Conservation (phyloP, 2,113 vertebrate species). For the Anolis carolinensis region DNA sequence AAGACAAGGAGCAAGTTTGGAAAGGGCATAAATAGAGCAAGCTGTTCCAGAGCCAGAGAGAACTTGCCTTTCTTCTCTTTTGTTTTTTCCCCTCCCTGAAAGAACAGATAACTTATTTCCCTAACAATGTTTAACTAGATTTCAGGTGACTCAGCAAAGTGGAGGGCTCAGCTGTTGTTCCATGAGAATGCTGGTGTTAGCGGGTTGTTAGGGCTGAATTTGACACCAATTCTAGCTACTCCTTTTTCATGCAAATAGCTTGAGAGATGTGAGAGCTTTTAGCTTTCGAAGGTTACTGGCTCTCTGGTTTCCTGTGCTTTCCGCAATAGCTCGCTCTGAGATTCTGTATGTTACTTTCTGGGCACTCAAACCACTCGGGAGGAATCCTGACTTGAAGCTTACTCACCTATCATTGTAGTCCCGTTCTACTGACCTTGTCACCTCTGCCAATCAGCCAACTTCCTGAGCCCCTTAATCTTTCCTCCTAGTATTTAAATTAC, state of each 20-base stretch:
- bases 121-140: not conserved
- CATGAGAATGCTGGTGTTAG: not conserved
- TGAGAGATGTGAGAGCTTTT: not conserved
- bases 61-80: too few species aligned
- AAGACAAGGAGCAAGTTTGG: too few species aligned
- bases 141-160: not conserved
- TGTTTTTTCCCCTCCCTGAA: too few species aligned
- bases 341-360: not conserved
- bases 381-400: not conserved
- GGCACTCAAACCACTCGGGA: accelerated
- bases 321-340: not conserved
- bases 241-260: not conserved
- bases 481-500: conserved; percentile 33
- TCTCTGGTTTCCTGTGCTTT: conserved; percentile 24
- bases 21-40: not conserved
- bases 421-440: conserved; percentile 8
- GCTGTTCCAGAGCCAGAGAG: not conserved
- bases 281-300: not conserved
- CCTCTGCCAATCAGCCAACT: not conserved
- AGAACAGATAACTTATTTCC: not conserved
- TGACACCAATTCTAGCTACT: not conserved
- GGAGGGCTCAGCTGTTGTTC: not conserved
- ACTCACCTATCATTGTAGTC: not conserved
- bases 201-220: not conserved
- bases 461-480: not conserved